Base-by-base conservation (phyloP, 2,888 invertebrate genomes). In the Mantis religiosa region DNA sequence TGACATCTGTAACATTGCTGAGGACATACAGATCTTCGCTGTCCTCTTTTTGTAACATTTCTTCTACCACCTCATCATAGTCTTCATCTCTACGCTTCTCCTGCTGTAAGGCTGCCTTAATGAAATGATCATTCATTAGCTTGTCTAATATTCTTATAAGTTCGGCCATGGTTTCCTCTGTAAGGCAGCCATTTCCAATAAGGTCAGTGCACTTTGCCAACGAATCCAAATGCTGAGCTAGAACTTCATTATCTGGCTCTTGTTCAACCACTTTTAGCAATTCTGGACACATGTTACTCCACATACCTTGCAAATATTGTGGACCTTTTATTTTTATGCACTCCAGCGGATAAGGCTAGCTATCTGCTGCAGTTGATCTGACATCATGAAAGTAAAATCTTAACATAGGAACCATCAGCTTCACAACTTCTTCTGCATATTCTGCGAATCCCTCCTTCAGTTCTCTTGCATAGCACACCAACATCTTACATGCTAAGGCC, bases 1-100 rank as follows among this genome's bases (percentile, higher is more conserved):
- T n/a, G n/a, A n/a, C n/a, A n/a, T n/a, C n/a, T n/a, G n/a, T n/a
- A n/a, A n/a, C n/a, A n/a, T n/a, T n/a, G n/a, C n/a, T n/a, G n/a
- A n/a, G n/a, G n/a, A n/a, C n/a, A n/a, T n/a, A n/a, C n/a, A n/a
- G n/a, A n/a, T n/a, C n/a, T n/a, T n/a, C n/a, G n/a, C n/a, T n/a
- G n/a, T n/a, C n/a, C n/a, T n/a, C 12, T 12, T 12, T 12, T 12
- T 41, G 1, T 41, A 6, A 41, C 41, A 41, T 41, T 41, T n/a
- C n/a, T n/a, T n/a, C n/a, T n/a, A n/a, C n/a, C n/a, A 96, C 97
- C 93, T 99, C 99, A 93, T 99, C 99, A 93, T 99, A 99, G 93
- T 99, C 99, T 94, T 99, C 99, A 93, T 99, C 99, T 91, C 97
- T 96, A 90, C 99, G 96, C 92, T 98, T 98, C 92, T 97, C 97